Conservation (phyloP, 2,797 vertebrate species). For the Halcyon badia region DNA sequence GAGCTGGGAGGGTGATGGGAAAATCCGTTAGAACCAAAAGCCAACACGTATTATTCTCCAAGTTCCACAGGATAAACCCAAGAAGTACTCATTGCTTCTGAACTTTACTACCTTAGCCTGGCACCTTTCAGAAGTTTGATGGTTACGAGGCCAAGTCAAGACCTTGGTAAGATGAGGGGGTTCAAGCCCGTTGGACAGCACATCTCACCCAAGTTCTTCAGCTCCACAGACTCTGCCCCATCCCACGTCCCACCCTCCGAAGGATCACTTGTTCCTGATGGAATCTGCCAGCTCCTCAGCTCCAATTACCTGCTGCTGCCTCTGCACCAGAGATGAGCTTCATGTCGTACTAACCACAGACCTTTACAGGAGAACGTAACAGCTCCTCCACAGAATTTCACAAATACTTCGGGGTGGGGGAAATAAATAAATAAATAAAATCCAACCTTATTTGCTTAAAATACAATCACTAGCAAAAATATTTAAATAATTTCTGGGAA, state of each 20-base stretch:
- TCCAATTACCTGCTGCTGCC: not conserved
- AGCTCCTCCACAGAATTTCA: not conserved
- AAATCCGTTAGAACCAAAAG: not conserved
- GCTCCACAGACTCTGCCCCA: rapidly evolving
- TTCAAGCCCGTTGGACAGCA: not conserved
- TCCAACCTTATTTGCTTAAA: not conserved
- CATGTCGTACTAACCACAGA: rapidly evolving
- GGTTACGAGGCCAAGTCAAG: not conserved
- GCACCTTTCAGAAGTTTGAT: not conserved
- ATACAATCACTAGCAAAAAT: not conserved
- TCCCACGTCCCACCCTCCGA: not conserved
- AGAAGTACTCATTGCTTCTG: not conserved
- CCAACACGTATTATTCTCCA: not conserved
- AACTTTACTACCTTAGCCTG: not conserved
- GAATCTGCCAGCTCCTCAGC: not conserved
- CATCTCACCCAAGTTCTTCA: not conserved
- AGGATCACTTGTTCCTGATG: rapidly evolving
- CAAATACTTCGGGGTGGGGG: not conserved
- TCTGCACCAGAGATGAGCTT: rapidly evolving
- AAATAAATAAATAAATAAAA: not conserved
- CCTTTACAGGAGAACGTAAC: rapidly evolving
- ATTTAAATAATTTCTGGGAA: not conserved
- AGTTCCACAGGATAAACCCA: not conserved
- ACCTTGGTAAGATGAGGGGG: not conserved
- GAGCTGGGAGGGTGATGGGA: not conserved